phyloP scores from a whole-genome alignment of 2,113 vertebrate genomes.

The Sinosuthora webbiana region DNA sequence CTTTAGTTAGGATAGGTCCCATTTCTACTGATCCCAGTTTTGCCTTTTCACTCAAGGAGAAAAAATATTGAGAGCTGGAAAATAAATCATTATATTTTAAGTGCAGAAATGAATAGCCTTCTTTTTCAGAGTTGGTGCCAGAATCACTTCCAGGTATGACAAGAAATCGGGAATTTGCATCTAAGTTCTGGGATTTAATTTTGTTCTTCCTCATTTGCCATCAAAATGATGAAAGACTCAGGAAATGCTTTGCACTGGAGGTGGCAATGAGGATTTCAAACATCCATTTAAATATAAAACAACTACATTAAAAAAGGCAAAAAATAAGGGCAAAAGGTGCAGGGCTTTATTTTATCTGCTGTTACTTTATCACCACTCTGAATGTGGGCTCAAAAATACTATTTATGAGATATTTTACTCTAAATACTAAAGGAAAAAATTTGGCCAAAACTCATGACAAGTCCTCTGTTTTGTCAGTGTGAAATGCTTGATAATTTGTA shows the following conservation, averaged over 20 bases:
- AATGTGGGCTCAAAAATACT: background rate
- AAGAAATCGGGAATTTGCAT: background rate
- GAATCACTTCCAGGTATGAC: constrained; percentile 4
- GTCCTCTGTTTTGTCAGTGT: constrained; percentile 48
- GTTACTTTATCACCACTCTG: background rate
- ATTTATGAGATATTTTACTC: background rate
- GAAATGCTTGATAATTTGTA: constrained; percentile 68
- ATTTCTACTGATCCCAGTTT: background rate
- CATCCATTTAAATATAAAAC: background rate
- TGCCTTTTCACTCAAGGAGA: background rate
- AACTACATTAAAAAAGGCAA: background rate
- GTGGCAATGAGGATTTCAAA: background rate
- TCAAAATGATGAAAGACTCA: background rate
- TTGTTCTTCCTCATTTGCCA: background rate
- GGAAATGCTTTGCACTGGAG: background rate
- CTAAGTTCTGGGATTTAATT: background rate
- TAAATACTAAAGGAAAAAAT: background rate
- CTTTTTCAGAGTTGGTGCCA: background rate
- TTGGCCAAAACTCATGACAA: constrained; percentile 15
- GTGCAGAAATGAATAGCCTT: constrained; percentile 12
- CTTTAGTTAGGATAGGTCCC: background rate
- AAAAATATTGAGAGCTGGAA: background rate
- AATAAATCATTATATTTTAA: constrained; percentile 11
- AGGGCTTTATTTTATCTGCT: background rate
- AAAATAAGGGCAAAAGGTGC: background rate